A percentile compares a stretch with the other conserved stretches of the same genome.
These are phyloP conservation scores for Didymodactylos carnosus DNA, from an alignment of 2,888 invertebrate species.

Conservation along the genomic window DNA sequence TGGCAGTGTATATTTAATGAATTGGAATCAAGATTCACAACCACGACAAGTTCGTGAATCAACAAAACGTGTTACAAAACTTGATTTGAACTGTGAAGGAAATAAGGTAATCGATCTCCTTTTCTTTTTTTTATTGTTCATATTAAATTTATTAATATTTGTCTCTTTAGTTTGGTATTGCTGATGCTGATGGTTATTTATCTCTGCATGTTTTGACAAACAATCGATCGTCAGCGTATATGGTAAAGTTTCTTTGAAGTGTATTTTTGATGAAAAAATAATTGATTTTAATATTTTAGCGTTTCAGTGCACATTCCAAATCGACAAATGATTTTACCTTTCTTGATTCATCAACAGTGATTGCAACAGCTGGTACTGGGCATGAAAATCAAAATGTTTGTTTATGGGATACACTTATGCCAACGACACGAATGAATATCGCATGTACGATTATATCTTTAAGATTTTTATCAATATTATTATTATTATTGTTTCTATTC, in stretches of 20 bases:
- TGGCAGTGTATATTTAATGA: conserved; percentile 86
- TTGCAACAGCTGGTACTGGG: conserved; percentile 90
- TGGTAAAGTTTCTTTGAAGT: neutral
- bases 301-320: conserved; percentile 66
- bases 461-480: too few species aligned
- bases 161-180: conserved; percentile 94
- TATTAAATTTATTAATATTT: conserved; percentile 86
- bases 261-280: neutral
- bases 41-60: conserved; percentile 20
- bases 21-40: conserved; percentile 49
- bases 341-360: conserved; percentile 83
- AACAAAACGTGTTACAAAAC: conserved; percentile 19
- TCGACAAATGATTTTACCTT: conserved; percentile 90
- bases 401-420: conserved; percentile 91
- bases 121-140: conserved; percentile 73
- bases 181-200: conserved; percentile 85
- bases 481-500: too few species aligned
- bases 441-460: too few species aligned
- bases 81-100: neutral
- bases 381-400: conserved; percentile 88
- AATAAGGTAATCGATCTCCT: conserved; percentile 27
- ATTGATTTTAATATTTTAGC: conserved; percentile 43
- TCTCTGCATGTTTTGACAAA: conserved; percentile 47
- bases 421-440: conserved; percentile 48
- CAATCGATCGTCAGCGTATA: conserved; percentile 3